phyloP scores from a whole-genome alignment of 2,888 invertebrate genomes.

The Mimachlamys varia region DNA sequence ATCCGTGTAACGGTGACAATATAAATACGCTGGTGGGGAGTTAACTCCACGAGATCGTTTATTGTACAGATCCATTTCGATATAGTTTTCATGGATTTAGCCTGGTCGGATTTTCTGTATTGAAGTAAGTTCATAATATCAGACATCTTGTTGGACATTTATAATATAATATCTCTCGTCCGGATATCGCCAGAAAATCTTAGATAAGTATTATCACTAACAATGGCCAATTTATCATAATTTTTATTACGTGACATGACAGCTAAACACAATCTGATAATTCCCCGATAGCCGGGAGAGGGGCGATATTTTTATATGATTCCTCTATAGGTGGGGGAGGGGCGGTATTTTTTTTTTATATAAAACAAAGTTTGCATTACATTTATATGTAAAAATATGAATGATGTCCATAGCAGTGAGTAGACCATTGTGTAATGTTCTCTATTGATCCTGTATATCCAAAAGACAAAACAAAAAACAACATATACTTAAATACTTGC shows the following conservation, averaged over 20 bases:
- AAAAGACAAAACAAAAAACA: too few species aligned
- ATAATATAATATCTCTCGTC: conserved; percentile 24
- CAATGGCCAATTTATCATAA: background rate
- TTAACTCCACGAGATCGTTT: background rate
- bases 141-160: background rate
- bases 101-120: conserved; percentile 1
- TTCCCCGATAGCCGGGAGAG: background rate
- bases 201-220: background rate
- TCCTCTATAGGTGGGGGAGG: too few species aligned
- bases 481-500: too few species aligned
- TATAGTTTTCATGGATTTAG: background rate
- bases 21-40: background rate
- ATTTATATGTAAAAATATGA: too few species aligned
- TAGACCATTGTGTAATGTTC: too few species aligned
- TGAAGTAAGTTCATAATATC: background rate
- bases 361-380: too few species aligned
- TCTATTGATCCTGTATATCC: too few species aligned
- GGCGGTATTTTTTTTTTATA: too few species aligned
- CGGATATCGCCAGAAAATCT: background rate
- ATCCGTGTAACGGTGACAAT: background rate
- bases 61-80: background rate
- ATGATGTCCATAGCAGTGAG: too few species aligned
- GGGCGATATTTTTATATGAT: too few species aligned
- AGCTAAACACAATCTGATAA: background rate
- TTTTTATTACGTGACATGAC: background rate